Conservation (phyloP, 2,888 invertebrate species). For the Miltochrista miniata region DNA sequence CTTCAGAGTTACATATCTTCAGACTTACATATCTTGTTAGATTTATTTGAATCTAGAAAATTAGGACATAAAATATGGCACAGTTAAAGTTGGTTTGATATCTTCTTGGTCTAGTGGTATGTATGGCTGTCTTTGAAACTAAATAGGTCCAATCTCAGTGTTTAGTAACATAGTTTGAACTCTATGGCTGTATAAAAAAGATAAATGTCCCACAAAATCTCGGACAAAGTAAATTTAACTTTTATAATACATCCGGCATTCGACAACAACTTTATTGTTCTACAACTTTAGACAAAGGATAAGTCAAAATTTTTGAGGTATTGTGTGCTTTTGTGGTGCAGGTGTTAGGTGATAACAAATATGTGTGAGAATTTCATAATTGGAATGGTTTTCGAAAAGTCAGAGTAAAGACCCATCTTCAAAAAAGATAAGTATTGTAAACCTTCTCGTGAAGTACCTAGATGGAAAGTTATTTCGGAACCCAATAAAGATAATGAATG, state of each 20-base stretch:
- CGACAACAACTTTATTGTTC: constrained; percentile 45
- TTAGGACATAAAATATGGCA: too few relatives aligned
- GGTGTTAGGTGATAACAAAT: constrained; percentile 27
- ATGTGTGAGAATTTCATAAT: constrained; percentile 8
- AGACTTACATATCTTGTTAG: too few relatives aligned
- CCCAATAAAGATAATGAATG: background rate
- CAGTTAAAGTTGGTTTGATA: too few relatives aligned
- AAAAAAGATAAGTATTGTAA: background rate
- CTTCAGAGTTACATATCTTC: too few relatives aligned
- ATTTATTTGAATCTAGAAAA: too few relatives aligned
- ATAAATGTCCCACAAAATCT: too few relatives aligned
- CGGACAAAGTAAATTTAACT: constrained; percentile 17
- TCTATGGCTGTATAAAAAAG: too few relatives aligned
- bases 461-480: background rate
- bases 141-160: too few relatives aligned
- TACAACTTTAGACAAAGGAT: constrained; percentile 45
- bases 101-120: too few relatives aligned
- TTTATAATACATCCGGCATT: constrained; percentile 32
- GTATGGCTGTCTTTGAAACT: too few relatives aligned
- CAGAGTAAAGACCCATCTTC: background rate
- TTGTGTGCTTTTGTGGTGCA: constrained; percentile 27
- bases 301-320: constrained; percentile 22
- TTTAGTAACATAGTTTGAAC: too few relatives aligned
- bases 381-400: constrained; percentile 5
- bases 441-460: background rate